A percentile compares a stretch with the other conserved stretches of the same genome.
These are phyloP conservation scores for Leptodactylus fallax DNA, from an alignment of 2,797 vertebrate genomes.

Conservation along the genomic window DNA sequence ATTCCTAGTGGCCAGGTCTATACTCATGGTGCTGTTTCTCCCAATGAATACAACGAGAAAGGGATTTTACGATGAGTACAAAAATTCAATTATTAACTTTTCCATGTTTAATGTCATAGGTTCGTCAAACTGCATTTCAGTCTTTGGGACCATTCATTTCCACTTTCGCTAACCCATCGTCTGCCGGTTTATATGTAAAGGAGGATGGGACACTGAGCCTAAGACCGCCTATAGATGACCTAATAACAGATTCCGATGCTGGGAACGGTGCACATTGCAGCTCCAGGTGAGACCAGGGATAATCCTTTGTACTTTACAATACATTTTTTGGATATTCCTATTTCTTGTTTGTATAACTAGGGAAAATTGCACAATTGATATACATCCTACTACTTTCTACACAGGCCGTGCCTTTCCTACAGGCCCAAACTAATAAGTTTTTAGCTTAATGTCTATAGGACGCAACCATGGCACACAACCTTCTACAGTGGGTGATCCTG, in stretches of 20 bases:
- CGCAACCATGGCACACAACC: background rate
- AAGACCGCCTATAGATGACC: slow-evolving; percentile 52
- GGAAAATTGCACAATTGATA: too few relatives aligned
- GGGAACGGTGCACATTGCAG: background rate
- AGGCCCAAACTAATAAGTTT: background rate
- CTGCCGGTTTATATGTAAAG: slow-evolving; percentile 83
- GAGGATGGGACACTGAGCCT: slow-evolving; percentile 82
- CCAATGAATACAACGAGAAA: too few relatives aligned
- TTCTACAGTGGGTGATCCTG: background rate
- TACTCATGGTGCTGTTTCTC: too few relatives aligned
- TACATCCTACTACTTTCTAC: too few relatives aligned
- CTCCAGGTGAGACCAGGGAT: background rate
- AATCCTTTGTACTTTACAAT: background rate
- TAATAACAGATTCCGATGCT: slow-evolving; percentile 44
- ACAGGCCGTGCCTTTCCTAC: background rate
- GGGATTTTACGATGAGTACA: too few relatives aligned
- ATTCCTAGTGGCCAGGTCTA: too few relatives aligned
- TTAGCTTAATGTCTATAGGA: background rate
- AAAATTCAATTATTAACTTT: too few relatives aligned
- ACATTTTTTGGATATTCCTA: background rate
- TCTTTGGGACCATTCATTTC: slow-evolving; percentile 91
- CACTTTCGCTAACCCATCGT: slow-evolving; percentile 88
- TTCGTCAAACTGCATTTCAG: slow-evolving; percentile 91
- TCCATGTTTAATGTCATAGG: slow-evolving; percentile 73
- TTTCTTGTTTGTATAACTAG: too few relatives aligned